phyloP scores from a whole-genome alignment of 2,888 invertebrate species.

The Heterodera filipjevi region DNA sequence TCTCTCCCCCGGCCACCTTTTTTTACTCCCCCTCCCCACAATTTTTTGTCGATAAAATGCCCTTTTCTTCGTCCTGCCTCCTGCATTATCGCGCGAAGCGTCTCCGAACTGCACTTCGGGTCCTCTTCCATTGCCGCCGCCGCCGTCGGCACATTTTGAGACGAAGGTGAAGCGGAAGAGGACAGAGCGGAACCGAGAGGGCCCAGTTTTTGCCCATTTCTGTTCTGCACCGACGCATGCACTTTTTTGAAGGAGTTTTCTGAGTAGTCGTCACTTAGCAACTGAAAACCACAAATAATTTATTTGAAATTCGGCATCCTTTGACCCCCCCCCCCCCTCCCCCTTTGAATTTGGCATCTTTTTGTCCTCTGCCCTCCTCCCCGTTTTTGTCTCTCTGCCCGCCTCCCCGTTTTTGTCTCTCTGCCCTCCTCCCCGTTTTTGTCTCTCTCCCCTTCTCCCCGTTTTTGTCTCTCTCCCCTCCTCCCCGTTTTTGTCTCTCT shows the following conservation, averaged over 20 bases:
- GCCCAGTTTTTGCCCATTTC: not conserved
- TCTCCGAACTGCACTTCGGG: slow-evolving; percentile 44
- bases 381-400: too few species aligned
- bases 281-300: not conserved
- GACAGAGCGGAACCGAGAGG: not conserved
- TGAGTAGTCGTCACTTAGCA: slow-evolving; percentile 44
- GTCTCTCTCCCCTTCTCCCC: too few species aligned
- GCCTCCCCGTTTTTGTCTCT: too few species aligned
- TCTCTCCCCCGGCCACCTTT: too few species aligned
- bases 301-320: too few species aligned
- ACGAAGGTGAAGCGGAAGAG: not conserved
- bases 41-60: too few species aligned
- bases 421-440: too few species aligned
- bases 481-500: too few species aligned
- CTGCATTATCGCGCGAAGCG: slow-evolving; percentile 43
- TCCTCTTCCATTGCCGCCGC: slow-evolving; percentile 36
- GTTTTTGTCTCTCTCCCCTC: too few species aligned
- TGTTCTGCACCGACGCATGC: slow-evolving; percentile 8
- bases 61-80: slow-evolving; percentile 32
- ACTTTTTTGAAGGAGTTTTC: slow-evolving; percentile 42
- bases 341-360: too few species aligned
- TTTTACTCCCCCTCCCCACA: slow-evolving; percentile 29
- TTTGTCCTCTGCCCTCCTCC: too few species aligned
- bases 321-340: not conserved
- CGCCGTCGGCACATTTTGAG: slow-evolving; percentile 17